Percentiles rank a stretch among this genome's conserved stretches.
Evolutionary conservation across 1,140 invertebrate species (phyloP).

Genomic region (Cardiocondyla obscurior): DNA sequence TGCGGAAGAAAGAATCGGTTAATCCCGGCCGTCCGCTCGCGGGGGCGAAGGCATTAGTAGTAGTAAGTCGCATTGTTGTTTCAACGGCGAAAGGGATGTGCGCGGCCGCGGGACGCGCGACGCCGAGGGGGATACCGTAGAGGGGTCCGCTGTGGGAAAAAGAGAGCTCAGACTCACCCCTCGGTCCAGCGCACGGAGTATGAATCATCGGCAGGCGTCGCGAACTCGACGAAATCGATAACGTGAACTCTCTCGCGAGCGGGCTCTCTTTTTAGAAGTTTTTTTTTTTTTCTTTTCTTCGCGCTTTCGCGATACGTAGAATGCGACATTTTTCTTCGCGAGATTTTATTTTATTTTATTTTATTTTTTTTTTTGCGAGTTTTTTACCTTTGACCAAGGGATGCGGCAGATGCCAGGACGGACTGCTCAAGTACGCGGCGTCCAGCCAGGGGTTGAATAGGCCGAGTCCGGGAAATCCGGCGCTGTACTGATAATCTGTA

Average conservation of each 20-base stretch:
- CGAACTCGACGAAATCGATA: slow-evolving; percentile 81
- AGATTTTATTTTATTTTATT: neutral
- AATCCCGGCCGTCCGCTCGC: slow-evolving; percentile 15
- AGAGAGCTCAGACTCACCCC: slow-evolving; percentile 75
- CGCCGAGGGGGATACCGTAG: slow-evolving; percentile 37
- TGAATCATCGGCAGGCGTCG: slow-evolving; percentile 81
- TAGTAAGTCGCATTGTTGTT: slow-evolving; percentile 52
- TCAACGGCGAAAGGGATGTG: slow-evolving; percentile 12
- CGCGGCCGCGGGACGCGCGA: slow-evolving; percentile 48
- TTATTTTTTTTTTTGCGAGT: slow-evolving; percentile 63
- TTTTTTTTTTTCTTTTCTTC: no score
- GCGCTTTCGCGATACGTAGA: slow-evolving; percentile 9
- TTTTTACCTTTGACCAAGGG: slow-evolving; percentile 87
- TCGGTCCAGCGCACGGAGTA: slow-evolving; percentile 73
- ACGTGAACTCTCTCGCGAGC: slow-evolving; percentile 51
- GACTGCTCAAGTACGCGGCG: slow-evolving; percentile 89
- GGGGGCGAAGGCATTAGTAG: neutral
- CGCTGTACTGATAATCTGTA: slow-evolving; percentile 88
- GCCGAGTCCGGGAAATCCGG: slow-evolving; percentile 85
- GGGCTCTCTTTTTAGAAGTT: slow-evolving; percentile 58
- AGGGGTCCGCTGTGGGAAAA: slow-evolving; percentile 74
- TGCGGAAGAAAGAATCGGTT: slow-evolving; percentile 65
- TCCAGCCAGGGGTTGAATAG: slow-evolving; percentile 91
- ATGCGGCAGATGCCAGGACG: slow-evolving; percentile 89
- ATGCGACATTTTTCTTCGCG: slow-evolving; percentile 1